Conservation (phyloP, 2,113 vertebrate genomes). For the Meriones unguiculatus region DNA sequence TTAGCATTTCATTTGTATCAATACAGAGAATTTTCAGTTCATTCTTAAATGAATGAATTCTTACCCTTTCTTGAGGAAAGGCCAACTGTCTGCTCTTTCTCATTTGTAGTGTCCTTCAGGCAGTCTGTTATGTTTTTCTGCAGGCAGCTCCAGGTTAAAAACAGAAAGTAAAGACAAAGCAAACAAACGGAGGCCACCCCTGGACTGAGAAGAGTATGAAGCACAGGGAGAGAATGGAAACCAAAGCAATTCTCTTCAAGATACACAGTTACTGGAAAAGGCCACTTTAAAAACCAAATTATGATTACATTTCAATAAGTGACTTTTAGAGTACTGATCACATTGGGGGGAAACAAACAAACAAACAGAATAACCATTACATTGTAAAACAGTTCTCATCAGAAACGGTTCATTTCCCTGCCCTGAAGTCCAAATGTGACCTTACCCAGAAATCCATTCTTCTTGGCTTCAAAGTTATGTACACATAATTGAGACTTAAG, state of each 20-base stretch:
- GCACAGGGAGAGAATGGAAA: background rate
- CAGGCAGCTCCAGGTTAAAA: constrained; percentile 27
- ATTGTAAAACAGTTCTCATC: constrained; percentile 44
- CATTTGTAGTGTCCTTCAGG: constrained; percentile 43
- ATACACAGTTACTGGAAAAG: background rate
- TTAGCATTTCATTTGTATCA: constrained; percentile 50
- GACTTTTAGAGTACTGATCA: constrained; percentile 19
- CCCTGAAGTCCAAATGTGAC: constrained; percentile 3
- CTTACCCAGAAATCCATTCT: background rate
- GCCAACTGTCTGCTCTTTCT: background rate
- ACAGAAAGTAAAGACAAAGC: background rate
- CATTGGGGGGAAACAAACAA: constrained; percentile 41
- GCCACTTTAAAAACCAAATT: constrained; percentile 55
- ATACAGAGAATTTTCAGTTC: constrained; percentile 45
- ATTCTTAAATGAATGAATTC: background rate
- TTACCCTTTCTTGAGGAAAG: constrained; percentile 27
- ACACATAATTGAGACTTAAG: constrained; percentile 27
- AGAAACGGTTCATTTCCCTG: constrained; percentile 58
- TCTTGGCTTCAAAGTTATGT: background rate
- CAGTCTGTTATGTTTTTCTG: constrained; percentile 5
- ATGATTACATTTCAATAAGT: constrained; percentile 62
- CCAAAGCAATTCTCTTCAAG: constrained; percentile 40
- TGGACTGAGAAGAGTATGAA: background rate
- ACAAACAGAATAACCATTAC: background rate
- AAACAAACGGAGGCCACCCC: too few relatives aligned